Evolutionary conservation across 2,113 vertebrate genomes (phyloP).

Genomic region (Toxostoma redivivum): DNA sequence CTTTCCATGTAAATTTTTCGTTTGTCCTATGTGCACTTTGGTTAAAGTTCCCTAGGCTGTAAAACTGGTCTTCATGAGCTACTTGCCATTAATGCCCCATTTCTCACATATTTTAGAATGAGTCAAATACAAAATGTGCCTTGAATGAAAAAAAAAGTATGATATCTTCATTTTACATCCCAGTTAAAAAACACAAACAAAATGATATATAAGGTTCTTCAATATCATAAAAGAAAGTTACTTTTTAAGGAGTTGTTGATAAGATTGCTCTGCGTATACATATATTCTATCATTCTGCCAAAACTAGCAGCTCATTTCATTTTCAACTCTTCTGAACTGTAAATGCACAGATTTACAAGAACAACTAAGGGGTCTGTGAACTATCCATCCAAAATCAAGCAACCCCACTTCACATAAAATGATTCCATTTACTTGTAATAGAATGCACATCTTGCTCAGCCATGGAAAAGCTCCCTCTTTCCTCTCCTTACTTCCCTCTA

Average conservation of each 20-base stretch:
- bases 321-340: background rate
- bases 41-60: background rate
- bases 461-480: background rate
- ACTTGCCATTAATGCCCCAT: background rate
- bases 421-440: background rate
- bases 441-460: background rate
- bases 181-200: background rate
- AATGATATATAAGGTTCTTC: fast-evolving
- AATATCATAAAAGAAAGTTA: background rate
- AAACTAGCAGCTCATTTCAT: background rate
- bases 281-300: background rate
- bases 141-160: background rate
- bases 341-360: background rate
- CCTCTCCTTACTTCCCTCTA: background rate
- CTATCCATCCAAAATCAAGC: background rate
- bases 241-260: background rate
- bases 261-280: background rate
- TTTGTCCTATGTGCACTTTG: background rate
- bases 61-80: background rate
- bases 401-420: background rate
- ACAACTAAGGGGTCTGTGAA: background rate
- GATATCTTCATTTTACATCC: background rate
- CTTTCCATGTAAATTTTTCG: background rate
- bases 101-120: background rate
- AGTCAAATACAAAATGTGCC: background rate